Base-by-base conservation (phyloP, 2,797 vertebrate genomes). In the Gastrophryne carolinensis region DNA sequence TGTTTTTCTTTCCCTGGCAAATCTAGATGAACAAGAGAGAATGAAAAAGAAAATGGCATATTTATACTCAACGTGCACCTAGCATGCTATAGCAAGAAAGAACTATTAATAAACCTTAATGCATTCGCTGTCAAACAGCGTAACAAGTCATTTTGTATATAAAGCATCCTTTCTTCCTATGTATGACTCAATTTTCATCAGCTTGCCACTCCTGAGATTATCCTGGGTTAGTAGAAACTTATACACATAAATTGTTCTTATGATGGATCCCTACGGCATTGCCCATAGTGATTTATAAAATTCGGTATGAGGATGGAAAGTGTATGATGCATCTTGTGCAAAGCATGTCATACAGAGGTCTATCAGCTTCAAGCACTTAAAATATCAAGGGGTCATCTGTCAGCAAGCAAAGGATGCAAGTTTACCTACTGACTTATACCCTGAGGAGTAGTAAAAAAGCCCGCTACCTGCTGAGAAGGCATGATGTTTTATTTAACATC, bases 401-500 rank as follows among this genome's bases (percentile, higher is more conserved):
- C 84, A 80, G 83, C 85, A 85, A 85, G 85, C 80, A 85, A 81
- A 85, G 78, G 72, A 85, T 85, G 82, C 84, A 79, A 80, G 74
- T 82, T 86, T 87, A 79, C 83, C 88, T 87, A 86, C 84, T 84
- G 82, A 81, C 2, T 0, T 75, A 84, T 85, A 80, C 86, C 81
- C 84, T 77, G 78, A 83, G 80, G 85, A 87, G 72, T 56, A 82
- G 84, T 84, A 83, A 86, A 78, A 77, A 82, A 81, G 70, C n/a
- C 81, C 82, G 82, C 83, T 84, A 81, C 77, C 78, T 85, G 75
- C 80, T 39, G 75, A 86, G 82, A 83, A 81, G 83, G 82, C 81
- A 77, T 83, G 72, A 88, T 87, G 84, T 89, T 89, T 89, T 89
- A 88, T 89, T 89, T 84, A 88, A 26, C 73, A 81, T 82, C 52